A percentile compares a stretch with the other conserved stretches of the same genome.
Conservation (phyloP, 2,797 vertebrate genomes). For the Sebastes diploproa region DNA sequence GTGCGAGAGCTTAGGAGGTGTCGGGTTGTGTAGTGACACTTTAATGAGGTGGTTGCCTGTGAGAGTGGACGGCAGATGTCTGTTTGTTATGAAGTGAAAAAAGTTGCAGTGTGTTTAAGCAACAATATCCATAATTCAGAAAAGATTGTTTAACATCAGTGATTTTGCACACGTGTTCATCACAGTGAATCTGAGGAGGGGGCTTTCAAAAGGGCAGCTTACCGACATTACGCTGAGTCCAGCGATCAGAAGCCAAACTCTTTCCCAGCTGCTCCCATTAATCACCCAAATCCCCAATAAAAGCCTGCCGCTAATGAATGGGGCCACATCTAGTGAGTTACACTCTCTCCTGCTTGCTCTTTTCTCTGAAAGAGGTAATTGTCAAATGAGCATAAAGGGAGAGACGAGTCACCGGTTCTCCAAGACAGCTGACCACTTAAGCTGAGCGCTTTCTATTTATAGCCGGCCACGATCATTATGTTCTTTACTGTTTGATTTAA, state of each 20-base stretch:
- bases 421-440: slow-evolving; percentile 45
- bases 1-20: slow-evolving; percentile 12
- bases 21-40: slow-evolving; percentile 5
- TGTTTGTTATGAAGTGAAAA: background rate
- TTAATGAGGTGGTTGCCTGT: slow-evolving; percentile 27
- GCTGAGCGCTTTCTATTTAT: slow-evolving; percentile 33
- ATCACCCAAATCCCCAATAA: slow-evolving; percentile 69
- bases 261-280: slow-evolving; percentile 66
- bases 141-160: slow-evolving; percentile 9
- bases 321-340: slow-evolving; percentile 46
- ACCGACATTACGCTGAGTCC: slow-evolving; percentile 51
- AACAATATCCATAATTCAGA: background rate
- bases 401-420: slow-evolving; percentile 18
- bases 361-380: slow-evolving; percentile 34
- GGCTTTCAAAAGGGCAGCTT: slow-evolving; percentile 37
- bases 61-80: background rate
- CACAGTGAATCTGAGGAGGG: background rate
- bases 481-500: slow-evolving; percentile 12
- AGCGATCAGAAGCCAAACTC: slow-evolving; percentile 47
- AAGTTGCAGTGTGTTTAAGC: background rate
- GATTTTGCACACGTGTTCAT: background rate
- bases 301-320: slow-evolving; percentile 55
- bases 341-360: slow-evolving; percentile 15
- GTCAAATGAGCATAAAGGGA: slow-evolving; percentile 18
- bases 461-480: background rate